These are phyloP conservation scores for Apostichopus japonicus DNA, from an alignment of 35 echinoderm and acorn worm species.

Conservation along the genomic window DNA sequence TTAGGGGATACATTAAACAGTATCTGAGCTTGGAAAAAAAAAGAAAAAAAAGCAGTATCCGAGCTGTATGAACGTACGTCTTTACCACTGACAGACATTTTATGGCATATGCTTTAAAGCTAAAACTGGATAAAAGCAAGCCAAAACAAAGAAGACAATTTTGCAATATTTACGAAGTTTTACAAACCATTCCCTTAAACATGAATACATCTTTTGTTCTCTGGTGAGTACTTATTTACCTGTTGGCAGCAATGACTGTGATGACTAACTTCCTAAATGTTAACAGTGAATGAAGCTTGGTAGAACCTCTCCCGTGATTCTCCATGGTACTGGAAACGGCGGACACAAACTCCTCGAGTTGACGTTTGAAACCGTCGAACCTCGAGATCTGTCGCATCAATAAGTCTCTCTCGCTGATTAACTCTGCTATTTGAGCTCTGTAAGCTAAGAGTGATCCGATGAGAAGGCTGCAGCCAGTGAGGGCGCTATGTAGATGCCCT, in stretches of 20 bases:
- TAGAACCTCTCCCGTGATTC: background rate
- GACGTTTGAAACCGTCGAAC: conserved; percentile 61
- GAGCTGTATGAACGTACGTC: no score
- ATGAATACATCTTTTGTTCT: no score
- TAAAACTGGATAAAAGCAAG: no score
- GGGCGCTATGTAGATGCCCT: conserved; percentile 52
- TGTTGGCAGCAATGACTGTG: conserved; percentile 93
- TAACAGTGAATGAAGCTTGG: conserved; percentile 44
- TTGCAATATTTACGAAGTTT: no score
- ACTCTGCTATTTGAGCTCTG: conserved; percentile 48
- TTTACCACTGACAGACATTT: no score
- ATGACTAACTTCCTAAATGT: conserved; percentile 71
- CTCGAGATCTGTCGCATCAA: conserved; percentile 63
- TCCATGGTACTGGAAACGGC: conserved; percentile 67
- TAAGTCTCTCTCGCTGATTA: conserved; percentile 71
- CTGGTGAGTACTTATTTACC: conserved; percentile 41
- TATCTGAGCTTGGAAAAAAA: no score
- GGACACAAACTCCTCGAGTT: conserved; percentile 73
- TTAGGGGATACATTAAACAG: no score
- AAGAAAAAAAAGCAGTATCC: no score
- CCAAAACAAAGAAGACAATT: no score
- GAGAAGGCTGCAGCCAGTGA: conserved; percentile 72
- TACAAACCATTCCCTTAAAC: no score
- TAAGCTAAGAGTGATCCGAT: conserved; percentile 72
- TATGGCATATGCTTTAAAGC: no score